A percentile compares a stretch with the other conserved stretches of the same genome.
Conservation (phyloP, 2,888 invertebrate species). For the Oxytorus armatus region DNA sequence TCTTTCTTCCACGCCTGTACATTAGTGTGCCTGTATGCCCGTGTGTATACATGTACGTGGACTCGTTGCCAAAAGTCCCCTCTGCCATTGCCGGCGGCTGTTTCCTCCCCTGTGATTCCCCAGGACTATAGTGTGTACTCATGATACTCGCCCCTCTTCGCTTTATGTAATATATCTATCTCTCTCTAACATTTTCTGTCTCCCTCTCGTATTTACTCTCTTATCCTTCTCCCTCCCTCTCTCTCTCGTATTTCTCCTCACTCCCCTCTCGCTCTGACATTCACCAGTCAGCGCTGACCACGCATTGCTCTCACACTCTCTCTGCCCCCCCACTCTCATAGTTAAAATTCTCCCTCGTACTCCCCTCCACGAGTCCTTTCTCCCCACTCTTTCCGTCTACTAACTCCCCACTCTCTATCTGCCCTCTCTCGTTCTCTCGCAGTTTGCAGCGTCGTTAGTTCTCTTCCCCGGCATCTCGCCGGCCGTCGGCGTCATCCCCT, state of each 20-base stretch:
- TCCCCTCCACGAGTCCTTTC: background rate
- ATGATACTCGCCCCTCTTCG: conserved; percentile 46
- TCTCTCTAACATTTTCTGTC: conserved; percentile 32
- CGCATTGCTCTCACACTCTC: conserved; percentile 8
- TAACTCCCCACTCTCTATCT: background rate
- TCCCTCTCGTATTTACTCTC: conserved; percentile 14
- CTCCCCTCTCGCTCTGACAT: conserved; percentile 11
- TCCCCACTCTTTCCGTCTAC: conserved; percentile 16
- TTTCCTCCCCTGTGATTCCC: conserved; percentile 69
- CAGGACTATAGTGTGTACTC: conserved; percentile 38
- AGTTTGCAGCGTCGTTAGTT: background rate
- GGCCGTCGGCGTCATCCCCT: background rate
- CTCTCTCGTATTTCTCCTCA: conserved; percentile 9
- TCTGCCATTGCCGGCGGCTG: conserved; percentile 62
- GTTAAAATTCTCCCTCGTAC: conserved; percentile 11
- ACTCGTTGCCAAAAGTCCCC: conserved; percentile 27
- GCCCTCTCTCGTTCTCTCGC: too few relatives aligned
- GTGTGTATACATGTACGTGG: background rate
- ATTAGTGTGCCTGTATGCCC: background rate
- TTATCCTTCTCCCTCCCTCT: background rate
- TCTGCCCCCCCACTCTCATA: conserved; percentile 24
- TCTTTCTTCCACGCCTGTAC: conserved; percentile 49
- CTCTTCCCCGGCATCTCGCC: background rate
- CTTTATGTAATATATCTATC: background rate
- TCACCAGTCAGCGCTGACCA: conserved; percentile 21